These are phyloP conservation scores for Trogon melanurus DNA, from an alignment of 2,113 vertebrate genomes.

Conservation along the genomic window DNA sequence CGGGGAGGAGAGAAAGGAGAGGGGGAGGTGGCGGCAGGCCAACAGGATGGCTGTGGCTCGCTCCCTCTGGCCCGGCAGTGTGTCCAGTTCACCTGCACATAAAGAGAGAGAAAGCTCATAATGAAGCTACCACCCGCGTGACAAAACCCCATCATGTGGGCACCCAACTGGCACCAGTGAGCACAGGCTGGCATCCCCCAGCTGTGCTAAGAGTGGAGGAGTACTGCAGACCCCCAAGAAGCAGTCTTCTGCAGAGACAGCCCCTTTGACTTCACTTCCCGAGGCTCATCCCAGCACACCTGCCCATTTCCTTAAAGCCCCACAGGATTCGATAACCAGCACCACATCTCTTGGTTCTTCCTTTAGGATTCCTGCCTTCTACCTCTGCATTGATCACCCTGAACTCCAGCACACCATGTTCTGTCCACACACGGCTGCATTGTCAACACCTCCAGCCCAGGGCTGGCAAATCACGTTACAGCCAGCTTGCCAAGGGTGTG, in stretches of 20 bases:
- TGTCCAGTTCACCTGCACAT: slow-evolving; percentile 76
- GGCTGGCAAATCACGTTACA: neutral
- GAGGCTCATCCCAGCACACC: neutral
- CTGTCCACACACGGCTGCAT: rapidly evolving
- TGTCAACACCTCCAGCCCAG: rapidly evolving
- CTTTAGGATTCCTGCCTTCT: neutral
- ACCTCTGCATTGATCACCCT: neutral
- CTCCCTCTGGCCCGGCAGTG: slow-evolving; percentile 90
- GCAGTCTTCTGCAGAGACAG: neutral
- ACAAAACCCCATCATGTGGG: neutral
- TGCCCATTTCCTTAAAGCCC: neutral
- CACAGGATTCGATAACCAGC: neutral
- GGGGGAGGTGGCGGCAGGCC: slow-evolving; percentile 94
- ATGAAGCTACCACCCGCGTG: neutral
- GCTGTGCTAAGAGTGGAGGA: neutral
- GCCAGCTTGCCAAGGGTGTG: neutral
- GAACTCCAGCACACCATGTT: neutral
- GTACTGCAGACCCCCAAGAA: neutral
- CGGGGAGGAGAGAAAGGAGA: slow-evolving; percentile 91
- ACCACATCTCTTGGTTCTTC: neutral
- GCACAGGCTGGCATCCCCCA: neutral
- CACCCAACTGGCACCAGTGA: neutral
- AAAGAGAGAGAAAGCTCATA: neutral
- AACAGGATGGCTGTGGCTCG: slow-evolving; percentile 90
- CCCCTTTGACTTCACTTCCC: neutral